Percentiles rank a stretch among this genome's conserved stretches.
phyloP scores from a whole-genome alignment of 2,888 invertebrate genomes.

The Melanophora roralis region DNA sequence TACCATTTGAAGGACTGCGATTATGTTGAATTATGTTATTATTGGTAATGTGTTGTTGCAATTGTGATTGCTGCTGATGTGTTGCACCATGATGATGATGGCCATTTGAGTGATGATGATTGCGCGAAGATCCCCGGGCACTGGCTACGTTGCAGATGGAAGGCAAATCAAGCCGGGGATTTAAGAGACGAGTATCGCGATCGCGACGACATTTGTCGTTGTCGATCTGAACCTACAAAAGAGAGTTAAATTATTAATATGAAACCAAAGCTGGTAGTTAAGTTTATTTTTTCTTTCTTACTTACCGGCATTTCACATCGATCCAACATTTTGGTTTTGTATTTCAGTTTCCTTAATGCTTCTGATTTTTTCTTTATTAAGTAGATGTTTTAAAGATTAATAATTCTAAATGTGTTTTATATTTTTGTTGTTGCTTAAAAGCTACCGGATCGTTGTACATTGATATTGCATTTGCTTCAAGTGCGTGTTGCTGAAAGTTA shows the following conservation, averaged over 20 bases:
- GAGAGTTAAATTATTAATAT: neutral
- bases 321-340: constrained; percentile 70
- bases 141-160: constrained; percentile 71
- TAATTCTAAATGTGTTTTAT: constrained; percentile 33
- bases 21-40: constrained; percentile 34
- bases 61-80: constrained; percentile 48
- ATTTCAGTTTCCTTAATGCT: constrained; percentile 37
- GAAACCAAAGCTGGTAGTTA: neutral
- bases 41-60: constrained; percentile 25
- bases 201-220: constrained; percentile 78
- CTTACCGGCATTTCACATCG: constrained; percentile 76
- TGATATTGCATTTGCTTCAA: constrained; percentile 64
- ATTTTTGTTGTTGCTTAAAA: constrained; percentile 47
- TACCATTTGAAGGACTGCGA: constrained; percentile 60
- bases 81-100: constrained; percentile 65
- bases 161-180: constrained; percentile 75
- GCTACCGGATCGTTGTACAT: constrained; percentile 69
- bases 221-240: constrained; percentile 76
- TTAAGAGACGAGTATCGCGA: constrained; percentile 71
- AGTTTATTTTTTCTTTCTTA: constrained; percentile 19
- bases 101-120: constrained; percentile 69
- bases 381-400: neutral
- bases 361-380: neutral
- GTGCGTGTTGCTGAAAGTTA: constrained; percentile 66
- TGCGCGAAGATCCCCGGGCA: constrained; percentile 66